A percentile compares a stretch with the other conserved stretches of the same genome.
These are phyloP conservation scores for Hypselothyrea guttata DNA, from an alignment of 2,888 invertebrate species.

Conservation along the genomic window DNA sequence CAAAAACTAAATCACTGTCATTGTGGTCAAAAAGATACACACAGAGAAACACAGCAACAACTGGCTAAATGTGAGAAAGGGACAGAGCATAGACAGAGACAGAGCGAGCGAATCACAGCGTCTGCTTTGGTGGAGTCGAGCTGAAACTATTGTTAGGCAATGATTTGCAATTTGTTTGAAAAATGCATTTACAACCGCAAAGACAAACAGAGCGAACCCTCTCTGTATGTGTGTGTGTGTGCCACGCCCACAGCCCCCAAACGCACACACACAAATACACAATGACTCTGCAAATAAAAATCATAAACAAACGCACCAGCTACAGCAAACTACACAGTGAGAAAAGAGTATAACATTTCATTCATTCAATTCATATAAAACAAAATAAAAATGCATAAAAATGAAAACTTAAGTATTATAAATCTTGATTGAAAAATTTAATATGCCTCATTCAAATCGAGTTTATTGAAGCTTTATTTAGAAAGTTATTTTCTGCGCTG, in stretches of 20 bases:
- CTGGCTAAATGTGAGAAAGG: slow-evolving; percentile 1
- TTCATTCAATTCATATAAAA: too few species aligned
- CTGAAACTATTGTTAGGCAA: slow-evolving; percentile 75
- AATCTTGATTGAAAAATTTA: too few species aligned
- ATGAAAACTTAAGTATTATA: too few species aligned
- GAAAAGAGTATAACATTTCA: too few species aligned
- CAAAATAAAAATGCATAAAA: too few species aligned
- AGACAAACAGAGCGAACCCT: slow-evolving; percentile 62
- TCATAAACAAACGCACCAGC: slow-evolving; percentile 62
- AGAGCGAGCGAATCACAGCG: slow-evolving; percentile 44
- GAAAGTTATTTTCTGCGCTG: too few species aligned
- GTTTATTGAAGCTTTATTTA: too few species aligned
- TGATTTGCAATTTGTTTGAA: slow-evolving; percentile 79
- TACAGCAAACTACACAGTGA: slow-evolving; percentile 14
- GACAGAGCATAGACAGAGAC: background rate
- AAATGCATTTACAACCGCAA: slow-evolving; percentile 77
- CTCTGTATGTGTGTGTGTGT: too few species aligned
- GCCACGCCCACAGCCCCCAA: background rate
- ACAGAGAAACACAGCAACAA: slow-evolving; percentile 26
- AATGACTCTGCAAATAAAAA: slow-evolving; percentile 57
- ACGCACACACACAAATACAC: background rate
- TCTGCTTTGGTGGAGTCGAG: slow-evolving; percentile 24
- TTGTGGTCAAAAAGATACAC: slow-evolving; percentile 61
- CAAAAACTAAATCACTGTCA: slow-evolving; percentile 77
- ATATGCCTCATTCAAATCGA: too few species aligned